Evolutionary conservation across 2,888 invertebrate genomes (phyloP).

Genomic region (Orchesella flavescens): DNA sequence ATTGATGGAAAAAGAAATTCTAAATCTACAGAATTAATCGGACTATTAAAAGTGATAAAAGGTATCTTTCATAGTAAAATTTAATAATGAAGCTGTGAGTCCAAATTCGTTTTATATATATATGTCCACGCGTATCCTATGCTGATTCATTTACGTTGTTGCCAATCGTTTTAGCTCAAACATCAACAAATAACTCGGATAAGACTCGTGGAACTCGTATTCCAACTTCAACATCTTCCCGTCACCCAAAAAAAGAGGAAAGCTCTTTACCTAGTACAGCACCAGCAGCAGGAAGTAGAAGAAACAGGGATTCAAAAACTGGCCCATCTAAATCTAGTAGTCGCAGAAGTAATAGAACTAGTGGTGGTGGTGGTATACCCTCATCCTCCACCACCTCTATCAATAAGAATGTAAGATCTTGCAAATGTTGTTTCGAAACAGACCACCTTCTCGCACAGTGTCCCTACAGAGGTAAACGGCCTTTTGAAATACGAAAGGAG

Average conservation of each 20-base stretch:
- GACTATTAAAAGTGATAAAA: background rate
- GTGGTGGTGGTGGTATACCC: background rate
- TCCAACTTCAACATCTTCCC: no score
- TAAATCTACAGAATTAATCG: slow-evolving; percentile 1
- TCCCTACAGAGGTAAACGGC: background rate
- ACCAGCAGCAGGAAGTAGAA: background rate
- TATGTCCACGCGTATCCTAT: no score
- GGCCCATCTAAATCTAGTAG: background rate
- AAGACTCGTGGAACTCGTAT: background rate
- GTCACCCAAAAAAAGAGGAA: no score
- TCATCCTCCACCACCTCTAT: background rate
- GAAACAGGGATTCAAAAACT: background rate
- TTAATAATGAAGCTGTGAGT: background rate
- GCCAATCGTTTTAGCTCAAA: background rate
- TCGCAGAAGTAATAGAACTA: background rate
- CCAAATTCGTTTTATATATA: no score
- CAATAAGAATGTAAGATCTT: background rate
- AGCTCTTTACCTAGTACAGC: background rate
- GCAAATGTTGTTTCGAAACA: background rate
- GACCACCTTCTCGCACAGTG: background rate
- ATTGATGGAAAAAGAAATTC: background rate
- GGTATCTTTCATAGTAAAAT: no score
- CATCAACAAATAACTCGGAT: background rate
- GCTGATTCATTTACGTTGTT: background rate
- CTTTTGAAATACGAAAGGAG: background rate